Base-by-base conservation (phyloP, 2,888 invertebrate genomes). In the Agriopis aurantiaria region DNA sequence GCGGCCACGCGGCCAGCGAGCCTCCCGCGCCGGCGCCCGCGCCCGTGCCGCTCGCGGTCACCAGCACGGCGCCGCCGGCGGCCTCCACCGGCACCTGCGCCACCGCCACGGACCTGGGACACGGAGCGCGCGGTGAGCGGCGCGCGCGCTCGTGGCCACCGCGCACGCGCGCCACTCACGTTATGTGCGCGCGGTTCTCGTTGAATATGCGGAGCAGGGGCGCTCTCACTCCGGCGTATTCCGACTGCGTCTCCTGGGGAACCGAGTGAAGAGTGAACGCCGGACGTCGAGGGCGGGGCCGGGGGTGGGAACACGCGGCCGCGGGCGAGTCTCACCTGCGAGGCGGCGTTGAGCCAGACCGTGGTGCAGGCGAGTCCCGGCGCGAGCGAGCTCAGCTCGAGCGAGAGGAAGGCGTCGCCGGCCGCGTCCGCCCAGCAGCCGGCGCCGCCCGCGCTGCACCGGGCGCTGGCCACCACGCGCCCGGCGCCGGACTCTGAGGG, bases 171-270 rank as follows among this genome's bases (percentile, higher is more conserved):
- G 33, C 68, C 65, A 58, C 89, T 88, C 78, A 92, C 92, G 91
- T 83, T 68, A 91, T 75, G 58, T 85, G 84, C 3, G 85, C 84
- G 49, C 82, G 76, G 23, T 83, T 84, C 69, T 91, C 92, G 79
- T 91, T 90, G 83, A 83, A 92, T 49, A 92, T 77, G 49, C 88
- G 85, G 41, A 91, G 81, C 62, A 91, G 74, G 14, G 87, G 88
- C 45, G 86, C 69, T 48, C 84, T 82, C 61, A 92, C 91, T 6
- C 91, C 92, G 1, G 86, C 81, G 74, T 85, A 85, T 80, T 91
- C 92, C 23, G 90, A 90, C 69, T 88, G 82, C 46, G 85, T 83
- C 75, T 88, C 89, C 92, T 91, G 83, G 12, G 52, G 49, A 33
- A 57, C 12, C 33, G 17, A 57, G 23, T 40, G 61, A 33, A 11